Evolutionary conservation across 1,140 invertebrate species (phyloP).

Genomic region (Octopus sinensis): DNA sequence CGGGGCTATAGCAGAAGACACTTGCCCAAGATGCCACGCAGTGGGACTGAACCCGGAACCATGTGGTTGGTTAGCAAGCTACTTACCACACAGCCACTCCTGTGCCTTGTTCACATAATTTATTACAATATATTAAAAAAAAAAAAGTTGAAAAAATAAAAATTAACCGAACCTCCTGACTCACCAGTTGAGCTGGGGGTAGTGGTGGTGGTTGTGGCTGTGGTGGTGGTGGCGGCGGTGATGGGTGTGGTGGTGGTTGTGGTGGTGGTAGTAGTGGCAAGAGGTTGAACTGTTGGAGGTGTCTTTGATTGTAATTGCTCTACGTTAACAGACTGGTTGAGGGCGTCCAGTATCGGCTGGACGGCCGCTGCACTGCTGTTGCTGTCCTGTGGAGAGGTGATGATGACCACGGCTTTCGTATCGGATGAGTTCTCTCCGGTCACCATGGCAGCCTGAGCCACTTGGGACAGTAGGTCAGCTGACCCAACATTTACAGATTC

Average conservation of each 20-base stretch:
- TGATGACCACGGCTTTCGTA: not conserved
- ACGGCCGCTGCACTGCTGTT: constrained; percentile 11
- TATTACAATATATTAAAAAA: too few species aligned
- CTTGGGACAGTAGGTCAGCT: not conserved
- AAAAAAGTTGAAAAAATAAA: too few species aligned
- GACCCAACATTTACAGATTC: not conserved
- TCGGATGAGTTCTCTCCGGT: not conserved
- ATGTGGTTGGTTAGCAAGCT: too few species aligned
- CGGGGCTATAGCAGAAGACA: too few species aligned
- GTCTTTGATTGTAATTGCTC: not conserved
- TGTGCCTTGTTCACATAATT: too few species aligned
- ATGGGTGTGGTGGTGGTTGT: not conserved
- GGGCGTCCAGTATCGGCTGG: not conserved
- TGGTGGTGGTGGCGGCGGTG: not conserved
- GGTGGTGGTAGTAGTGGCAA: not conserved
- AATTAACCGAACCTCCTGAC: too few species aligned
- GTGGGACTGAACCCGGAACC: too few species aligned
- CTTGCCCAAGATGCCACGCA: too few species aligned
- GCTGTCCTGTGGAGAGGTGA: not conserved
- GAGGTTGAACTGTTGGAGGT: not conserved
- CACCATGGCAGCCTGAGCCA: not conserved
- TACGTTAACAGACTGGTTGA: not conserved
- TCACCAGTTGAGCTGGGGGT: not conserved
- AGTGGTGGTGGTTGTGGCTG: not conserved
- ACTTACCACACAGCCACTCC: too few species aligned